Base-by-base conservation (phyloP, 2,113 vertebrate species). In the Aegotheles bennettii region DNA sequence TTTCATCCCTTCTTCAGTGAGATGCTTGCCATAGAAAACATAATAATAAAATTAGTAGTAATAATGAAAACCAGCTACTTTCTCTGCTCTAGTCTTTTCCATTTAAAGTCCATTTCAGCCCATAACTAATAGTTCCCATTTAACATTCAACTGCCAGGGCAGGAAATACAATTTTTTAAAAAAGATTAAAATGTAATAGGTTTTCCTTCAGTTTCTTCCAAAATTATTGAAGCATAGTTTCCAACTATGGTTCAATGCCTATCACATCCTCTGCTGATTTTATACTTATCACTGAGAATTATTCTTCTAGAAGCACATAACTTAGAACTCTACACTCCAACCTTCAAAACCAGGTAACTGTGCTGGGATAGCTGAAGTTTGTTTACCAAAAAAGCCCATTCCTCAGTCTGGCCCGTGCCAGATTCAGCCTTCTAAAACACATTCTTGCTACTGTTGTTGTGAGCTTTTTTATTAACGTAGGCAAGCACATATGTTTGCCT, bases 151-250 rank as follows among this genome's bases (percentile, higher is more conserved):
- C 68, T 94, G 76, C 80, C 80, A 91, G 25, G 74, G 38, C 24
- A 92, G 33, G 50, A 91, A 90, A 90, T 21, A 60, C 13, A 40
- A 4, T 42, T 54, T 53, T 24, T 23, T 4, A 17, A 1, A 36
- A 56, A 59, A 36, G 0, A 80, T 90, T 63, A 74, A 96, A 89
- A 78, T 33, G 14, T 5, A 94, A 36, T 21, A 70, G 23, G 36
- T 50, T 83, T 94, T 95, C 89, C 85, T 91, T 70, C 24, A 13
- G 63, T 40, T 64, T 78, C 65, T 90, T 91, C 67, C 91, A 75
- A 92, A 83, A 90, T 57, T 61, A 56, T 25, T 64, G 68, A 48
- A 64, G 57, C 45, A 54, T 1, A 20, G 42, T 82, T 83, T 89
- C 87, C 91, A 87, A 51, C 20, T 14, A 16, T 4, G 19, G 65